Conservation (phyloP, 2,113 vertebrate species). For the Dicrurus megarhynchus region DNA sequence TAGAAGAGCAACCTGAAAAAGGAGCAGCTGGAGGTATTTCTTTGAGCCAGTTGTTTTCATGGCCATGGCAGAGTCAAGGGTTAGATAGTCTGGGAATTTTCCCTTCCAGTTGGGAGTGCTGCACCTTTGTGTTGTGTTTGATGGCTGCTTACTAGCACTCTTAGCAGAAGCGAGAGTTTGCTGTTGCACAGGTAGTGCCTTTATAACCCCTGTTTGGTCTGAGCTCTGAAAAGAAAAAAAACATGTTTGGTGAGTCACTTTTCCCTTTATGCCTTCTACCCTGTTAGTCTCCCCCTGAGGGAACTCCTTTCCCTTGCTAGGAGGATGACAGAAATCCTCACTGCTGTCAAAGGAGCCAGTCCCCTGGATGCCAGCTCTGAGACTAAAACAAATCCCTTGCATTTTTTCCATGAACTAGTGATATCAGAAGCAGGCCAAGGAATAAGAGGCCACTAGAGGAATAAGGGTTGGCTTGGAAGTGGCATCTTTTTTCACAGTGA, state of each 20-base stretch:
- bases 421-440: not conserved
- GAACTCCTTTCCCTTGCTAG: not conserved
- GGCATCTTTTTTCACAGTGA: not conserved
- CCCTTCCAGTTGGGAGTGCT: not conserved
- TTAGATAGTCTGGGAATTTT: not conserved
- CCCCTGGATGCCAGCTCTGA: not conserved
- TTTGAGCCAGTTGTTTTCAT: not conserved
- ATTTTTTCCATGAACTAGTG: not conserved
- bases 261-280: not conserved
- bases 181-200: not conserved
- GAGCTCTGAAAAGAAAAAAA: constrained; percentile 29
- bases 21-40: constrained; percentile 48
- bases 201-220: not conserved
- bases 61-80: not conserved
- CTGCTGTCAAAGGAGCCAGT: not conserved
- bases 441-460: not conserved
- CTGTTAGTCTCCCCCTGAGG: not conserved
- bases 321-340: not conserved
- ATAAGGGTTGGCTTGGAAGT: not conserved
- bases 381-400: not conserved
- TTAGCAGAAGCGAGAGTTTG: not conserved
- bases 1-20: constrained; percentile 58
- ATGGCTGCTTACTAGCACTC: not conserved
- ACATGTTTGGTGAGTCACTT: not conserved
- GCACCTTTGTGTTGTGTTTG: not conserved